Percentiles rank a stretch among this genome's conserved stretches.
These are phyloP conservation scores for Phataginus tetradactyla DNA, from an alignment of 2,797 vertebrate species.

Conservation along the genomic window DNA sequence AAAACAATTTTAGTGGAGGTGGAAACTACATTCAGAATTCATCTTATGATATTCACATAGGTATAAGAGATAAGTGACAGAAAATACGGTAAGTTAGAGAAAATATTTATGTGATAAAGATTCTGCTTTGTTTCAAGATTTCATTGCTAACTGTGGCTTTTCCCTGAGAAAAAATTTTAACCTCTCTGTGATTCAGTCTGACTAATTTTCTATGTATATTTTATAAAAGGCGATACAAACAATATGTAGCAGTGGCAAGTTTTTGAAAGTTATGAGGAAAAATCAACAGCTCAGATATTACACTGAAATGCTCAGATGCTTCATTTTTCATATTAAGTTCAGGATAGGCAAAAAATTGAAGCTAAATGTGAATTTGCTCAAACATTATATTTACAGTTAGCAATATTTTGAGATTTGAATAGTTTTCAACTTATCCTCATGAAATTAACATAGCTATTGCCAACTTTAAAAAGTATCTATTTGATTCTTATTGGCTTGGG, in stretches of 20 bases:
- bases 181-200: background rate
- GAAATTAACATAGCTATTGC: background rate
- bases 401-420: constrained; percentile 20
- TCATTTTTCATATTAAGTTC: background rate
- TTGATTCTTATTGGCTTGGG: constrained; percentile 49
- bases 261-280: background rate
- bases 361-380: background rate
- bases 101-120: background rate
- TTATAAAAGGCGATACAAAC: background rate
- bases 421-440: background rate
- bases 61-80: background rate
- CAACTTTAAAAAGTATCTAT: constrained; percentile 51
- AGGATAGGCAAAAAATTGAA: background rate
- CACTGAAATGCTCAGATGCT: background rate
- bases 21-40: background rate
- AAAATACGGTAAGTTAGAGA: background rate
- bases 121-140: background rate
- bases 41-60: background rate
- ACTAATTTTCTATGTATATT: background rate
- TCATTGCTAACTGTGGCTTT: background rate
- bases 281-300: background rate
- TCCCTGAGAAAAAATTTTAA: background rate
- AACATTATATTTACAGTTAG: constrained; percentile 18
- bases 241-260: background rate
- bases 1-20: background rate